These are phyloP conservation scores for Tetanocera ferruginea DNA, from an alignment of 2,888 invertebrate species.

Conservation along the genomic window DNA sequence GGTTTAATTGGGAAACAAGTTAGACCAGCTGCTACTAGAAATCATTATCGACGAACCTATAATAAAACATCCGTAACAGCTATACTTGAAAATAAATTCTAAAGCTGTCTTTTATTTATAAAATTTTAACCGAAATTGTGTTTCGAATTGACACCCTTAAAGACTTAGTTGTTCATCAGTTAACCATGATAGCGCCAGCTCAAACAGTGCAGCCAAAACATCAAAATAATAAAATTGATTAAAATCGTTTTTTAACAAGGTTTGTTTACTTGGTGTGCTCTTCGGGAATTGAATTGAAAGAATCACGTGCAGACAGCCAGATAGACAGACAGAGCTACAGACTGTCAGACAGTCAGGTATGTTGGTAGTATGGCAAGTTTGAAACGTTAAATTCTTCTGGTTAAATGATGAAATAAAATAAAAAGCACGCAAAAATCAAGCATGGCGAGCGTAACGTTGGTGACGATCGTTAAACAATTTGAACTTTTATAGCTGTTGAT, in stretches of 20 bases:
- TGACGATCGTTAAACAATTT: slow-evolving; percentile 14
- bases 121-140: neutral
- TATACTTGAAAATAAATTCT: neutral
- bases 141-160: neutral
- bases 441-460: slow-evolving; percentile 9
- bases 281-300: neutral
- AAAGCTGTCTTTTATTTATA: neutral
- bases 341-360: neutral
- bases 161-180: neutral
- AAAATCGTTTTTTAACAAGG: neutral
- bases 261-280: neutral
- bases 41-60: neutral
- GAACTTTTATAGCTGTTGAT: neutral
- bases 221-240: slow-evolving; percentile 14
- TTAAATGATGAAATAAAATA: no score
- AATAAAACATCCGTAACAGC: neutral
- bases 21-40: neutral
- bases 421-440: no score
- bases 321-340: neutral
- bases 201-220: neutral
- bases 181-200: neutral
- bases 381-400: neutral
- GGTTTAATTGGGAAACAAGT: neutral
- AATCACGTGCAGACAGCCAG: neutral
- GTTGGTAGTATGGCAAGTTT: no score